phyloP scores from a whole-genome alignment of 2,797 vertebrate genomes.

The Mus spretus region DNA sequence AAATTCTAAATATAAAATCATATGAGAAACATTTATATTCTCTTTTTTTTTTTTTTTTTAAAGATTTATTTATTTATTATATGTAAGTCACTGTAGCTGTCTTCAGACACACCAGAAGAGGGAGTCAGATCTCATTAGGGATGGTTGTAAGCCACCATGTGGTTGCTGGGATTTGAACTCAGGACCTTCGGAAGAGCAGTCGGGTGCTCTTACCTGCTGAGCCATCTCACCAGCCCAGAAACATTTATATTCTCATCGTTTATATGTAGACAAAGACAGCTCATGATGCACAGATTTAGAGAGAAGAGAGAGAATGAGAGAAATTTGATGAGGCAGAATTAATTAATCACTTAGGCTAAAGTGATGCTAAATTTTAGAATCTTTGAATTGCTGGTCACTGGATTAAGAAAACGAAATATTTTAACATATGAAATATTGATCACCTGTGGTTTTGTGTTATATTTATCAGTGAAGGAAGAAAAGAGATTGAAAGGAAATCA shows the following conservation, averaged over 20 bases:
- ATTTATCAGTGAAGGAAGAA: neutral
- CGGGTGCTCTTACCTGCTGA: too few relatives aligned
- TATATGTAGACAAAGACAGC: too few relatives aligned
- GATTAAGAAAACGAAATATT: neutral
- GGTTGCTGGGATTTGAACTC: too few relatives aligned
- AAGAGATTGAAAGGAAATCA: neutral
- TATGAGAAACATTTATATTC: neutral
- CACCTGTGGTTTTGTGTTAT: neutral
- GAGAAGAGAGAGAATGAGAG: neutral
- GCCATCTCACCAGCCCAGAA: too few relatives aligned
- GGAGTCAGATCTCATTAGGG: too few relatives aligned
- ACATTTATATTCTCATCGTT: neutral
- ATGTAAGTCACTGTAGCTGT: too few relatives aligned
- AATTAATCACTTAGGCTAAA: neutral
- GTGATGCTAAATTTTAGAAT: neutral
- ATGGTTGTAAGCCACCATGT: too few relatives aligned
- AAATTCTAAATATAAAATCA: neutral
- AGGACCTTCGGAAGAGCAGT: too few relatives aligned
- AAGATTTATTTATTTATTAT: too few relatives aligned
- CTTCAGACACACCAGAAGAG: too few relatives aligned
- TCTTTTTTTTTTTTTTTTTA: too few relatives aligned
- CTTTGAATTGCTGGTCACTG: neutral
- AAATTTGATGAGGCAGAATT: neutral
- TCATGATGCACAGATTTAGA: neutral
- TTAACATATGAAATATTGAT: conserved; percentile 24